A percentile compares a stretch with the other conserved stretches of the same genome.
phyloP scores from a whole-genome alignment of 1,140 invertebrate genomes.

The Drosophila neocordata region DNA sequence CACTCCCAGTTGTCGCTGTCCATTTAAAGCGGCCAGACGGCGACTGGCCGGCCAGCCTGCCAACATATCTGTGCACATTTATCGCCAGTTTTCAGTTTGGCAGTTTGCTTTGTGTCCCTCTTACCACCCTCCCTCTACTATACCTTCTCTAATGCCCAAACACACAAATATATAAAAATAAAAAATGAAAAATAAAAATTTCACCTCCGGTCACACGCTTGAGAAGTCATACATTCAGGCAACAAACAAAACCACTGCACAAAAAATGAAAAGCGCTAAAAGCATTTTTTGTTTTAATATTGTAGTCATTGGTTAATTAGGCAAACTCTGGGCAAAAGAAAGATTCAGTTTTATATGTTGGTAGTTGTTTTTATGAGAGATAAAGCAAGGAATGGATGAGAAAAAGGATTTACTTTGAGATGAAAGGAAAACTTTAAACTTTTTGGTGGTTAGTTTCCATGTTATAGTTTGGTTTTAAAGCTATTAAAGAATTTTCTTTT shows the following conservation, averaged over 20 bases:
- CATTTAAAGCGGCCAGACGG: conserved; percentile 71
- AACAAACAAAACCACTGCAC: conserved; percentile 9
- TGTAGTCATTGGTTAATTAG: conserved; percentile 49
- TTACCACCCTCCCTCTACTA: not conserved
- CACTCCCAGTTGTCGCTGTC: conserved; percentile 79
- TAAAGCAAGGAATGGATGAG: conserved; percentile 40
- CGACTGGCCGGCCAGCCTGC: conserved; percentile 44
- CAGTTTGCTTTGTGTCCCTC: conserved; percentile 29
- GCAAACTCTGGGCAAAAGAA: conserved; percentile 37
- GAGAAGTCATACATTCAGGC: conserved; percentile 54
- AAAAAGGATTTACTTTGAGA: conserved; percentile 1
- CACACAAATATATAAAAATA: too few relatives aligned
- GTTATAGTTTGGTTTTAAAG: too few relatives aligned
- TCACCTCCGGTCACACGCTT: conserved; percentile 78
- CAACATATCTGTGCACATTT: conserved; percentile 70
- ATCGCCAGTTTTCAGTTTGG: conserved; percentile 51
- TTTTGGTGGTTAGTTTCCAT: too few relatives aligned
- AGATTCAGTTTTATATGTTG: not conserved
- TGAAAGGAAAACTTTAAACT: not conserved
- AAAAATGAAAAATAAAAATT: conserved; percentile 68
- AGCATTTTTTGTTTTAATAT: conserved; percentile 33
- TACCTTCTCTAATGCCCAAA: conserved; percentile 42
- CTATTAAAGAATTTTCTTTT: too few relatives aligned
- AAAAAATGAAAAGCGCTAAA: conserved; percentile 43
- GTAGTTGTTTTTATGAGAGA: conserved; percentile 4